Base-by-base conservation (phyloP, 1,140 invertebrate species). In the Sweltsa coloradensis region DNA sequence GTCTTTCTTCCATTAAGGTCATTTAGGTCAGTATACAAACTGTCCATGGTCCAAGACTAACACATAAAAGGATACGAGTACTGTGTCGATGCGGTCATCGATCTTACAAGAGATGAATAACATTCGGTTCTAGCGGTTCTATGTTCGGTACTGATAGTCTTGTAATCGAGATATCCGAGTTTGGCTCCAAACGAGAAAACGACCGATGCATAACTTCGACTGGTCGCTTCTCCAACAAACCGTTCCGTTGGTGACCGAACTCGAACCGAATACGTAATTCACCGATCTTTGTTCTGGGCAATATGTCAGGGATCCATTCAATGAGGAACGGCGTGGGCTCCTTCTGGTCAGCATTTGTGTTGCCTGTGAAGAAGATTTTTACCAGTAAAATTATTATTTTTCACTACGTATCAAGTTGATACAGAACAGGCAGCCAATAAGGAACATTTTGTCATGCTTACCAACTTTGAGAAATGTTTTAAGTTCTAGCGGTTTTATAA, bases 251-350 rank as follows among this genome's bases (percentile, higher is more conserved):
- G 55, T 79, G 77, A 44, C 76, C 76, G 59, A 75, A 79, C 61
- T 81, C 72, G 62, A 81, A 81, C 46, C 70, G 74, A 27, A 83
- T 70, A 47, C 72, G 67, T 22, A 85, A 57, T 60, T 84, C 80
- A 16, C 81, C 81, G 37, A 81, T 74, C 53, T 76, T 72, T 5
- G 75, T 75, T 53, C 73, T 67, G 7, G 81, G 81, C n/a, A 84
- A 62, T 50, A 85, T 73, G 55, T 84, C 78, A 2, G 81, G 81
- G 52, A 81, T 83, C 81, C 81, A 85, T 62, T 85, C 81, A 41
- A 85, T 81, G 13, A 79, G 66, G 58, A 85, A 83, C 34, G 80
- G 79, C n/a, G 73, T 78, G 14, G 76, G 73, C 41, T 79, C 73
- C 39, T 71, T 71, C 59, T 77, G 73, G 53, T 76, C 70, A 11